These are phyloP conservation scores for Solea solea DNA, from an alignment of 2,113 vertebrate species.

Conservation along the genomic window DNA sequence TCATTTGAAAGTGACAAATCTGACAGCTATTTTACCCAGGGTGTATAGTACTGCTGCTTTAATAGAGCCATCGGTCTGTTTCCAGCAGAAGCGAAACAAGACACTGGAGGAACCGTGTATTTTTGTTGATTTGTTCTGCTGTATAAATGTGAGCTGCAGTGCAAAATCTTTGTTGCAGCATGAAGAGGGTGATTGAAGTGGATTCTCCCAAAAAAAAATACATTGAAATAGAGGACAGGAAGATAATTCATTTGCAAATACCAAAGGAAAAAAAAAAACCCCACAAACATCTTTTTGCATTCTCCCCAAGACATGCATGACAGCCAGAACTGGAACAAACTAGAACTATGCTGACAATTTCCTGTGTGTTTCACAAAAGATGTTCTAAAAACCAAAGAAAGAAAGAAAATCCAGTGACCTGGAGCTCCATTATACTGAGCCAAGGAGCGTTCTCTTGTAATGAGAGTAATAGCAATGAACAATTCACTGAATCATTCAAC, in stretches of 20 bases:
- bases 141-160: conserved; percentile 61
- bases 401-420: conserved; percentile 1
- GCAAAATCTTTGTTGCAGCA: conserved; percentile 64
- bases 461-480: conserved; percentile 26
- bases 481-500: conserved; percentile 16
- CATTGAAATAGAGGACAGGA: conserved; percentile 50
- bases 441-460: background rate
- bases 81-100: conserved; percentile 70
- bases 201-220: conserved; percentile 51
- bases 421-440: too few relatives aligned
- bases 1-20: conserved; percentile 82
- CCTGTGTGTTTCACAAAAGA: conserved; percentile 52
- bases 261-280: conserved; percentile 34
- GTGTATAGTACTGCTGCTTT: conserved; percentile 59
- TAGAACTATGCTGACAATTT: conserved; percentile 27
- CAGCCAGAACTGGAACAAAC: conserved; percentile 22
- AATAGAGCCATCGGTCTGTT: conserved; percentile 72
- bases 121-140: conserved; percentile 49
- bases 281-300: conserved; percentile 14
- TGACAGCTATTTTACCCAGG: conserved; percentile 76
- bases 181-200: conserved; percentile 50
- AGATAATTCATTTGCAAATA: conserved; percentile 61
- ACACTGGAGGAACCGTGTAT: conserved; percentile 43
- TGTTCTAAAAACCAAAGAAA: conserved; percentile 24
- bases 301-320: conserved; percentile 38